Conservation (phyloP, 2,797 vertebrate species). For the Anguilla obscura region DNA sequence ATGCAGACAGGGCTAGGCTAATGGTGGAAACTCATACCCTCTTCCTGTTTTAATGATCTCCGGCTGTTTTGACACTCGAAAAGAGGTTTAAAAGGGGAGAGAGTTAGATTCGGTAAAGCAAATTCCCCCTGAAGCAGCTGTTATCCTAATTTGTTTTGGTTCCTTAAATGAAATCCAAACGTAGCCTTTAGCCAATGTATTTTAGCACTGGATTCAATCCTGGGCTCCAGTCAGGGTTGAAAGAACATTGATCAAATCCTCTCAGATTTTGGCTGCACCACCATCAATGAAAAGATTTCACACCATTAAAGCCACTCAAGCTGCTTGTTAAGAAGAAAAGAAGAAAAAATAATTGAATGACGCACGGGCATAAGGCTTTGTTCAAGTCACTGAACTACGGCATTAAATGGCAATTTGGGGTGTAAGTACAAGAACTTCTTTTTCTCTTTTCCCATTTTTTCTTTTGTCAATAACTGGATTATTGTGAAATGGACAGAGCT, state of each 20-base stretch:
- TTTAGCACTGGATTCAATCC: conserved; percentile 7
- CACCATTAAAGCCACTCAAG: conserved; percentile 54
- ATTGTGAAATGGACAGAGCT: background rate
- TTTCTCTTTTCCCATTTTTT: background rate
- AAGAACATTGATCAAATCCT: conserved; percentile 50
- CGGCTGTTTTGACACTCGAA: conserved; percentile 53
- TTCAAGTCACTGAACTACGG: conserved; percentile 8
- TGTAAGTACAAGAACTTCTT: conserved; percentile 1
- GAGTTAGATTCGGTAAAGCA: conserved; percentile 29
- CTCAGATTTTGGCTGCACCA: conserved; percentile 50
- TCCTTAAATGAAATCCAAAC: conserved; percentile 57
- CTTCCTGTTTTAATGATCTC: conserved; percentile 52
- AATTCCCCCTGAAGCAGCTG: conserved; percentile 55
- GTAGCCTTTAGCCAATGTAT: conserved; percentile 45
- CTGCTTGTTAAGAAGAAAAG: conserved; percentile 56
- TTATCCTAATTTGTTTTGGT: conserved; percentile 60
- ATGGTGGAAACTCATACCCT: conserved; percentile 55
- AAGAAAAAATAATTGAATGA: conserved; percentile 53
- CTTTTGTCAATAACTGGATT: background rate
- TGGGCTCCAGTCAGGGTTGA: conserved; percentile 50
- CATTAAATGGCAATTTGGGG: conserved; percentile 10
- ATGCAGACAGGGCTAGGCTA: conserved; percentile 49
- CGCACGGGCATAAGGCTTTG: conserved; percentile 50
- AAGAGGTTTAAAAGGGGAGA: conserved; percentile 36
- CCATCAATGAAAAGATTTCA: conserved; percentile 54